Evolutionary conservation across 2,888 invertebrate species (phyloP).

Genomic region (Rhogogaster chlorosoma): DNA sequence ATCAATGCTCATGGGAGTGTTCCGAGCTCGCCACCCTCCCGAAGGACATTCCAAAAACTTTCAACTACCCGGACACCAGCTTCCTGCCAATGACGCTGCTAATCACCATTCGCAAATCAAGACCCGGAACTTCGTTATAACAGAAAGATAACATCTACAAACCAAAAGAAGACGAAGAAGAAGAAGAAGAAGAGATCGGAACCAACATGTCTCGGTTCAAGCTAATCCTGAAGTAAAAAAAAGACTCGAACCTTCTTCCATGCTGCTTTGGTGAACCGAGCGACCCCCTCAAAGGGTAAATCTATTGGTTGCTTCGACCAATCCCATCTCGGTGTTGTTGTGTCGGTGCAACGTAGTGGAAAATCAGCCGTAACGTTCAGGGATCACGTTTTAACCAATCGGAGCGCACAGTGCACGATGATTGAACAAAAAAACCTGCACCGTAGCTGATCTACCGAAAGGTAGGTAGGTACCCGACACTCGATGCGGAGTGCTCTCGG

Average conservation of each 20-base stretch:
- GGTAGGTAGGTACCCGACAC: conserved; percentile 54
- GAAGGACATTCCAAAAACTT: conserved; percentile 32
- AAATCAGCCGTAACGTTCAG: conserved; percentile 72
- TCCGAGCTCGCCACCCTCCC: conserved; percentile 63
- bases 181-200: neutral
- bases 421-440: conserved; percentile 57
- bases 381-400: conserved; percentile 69
- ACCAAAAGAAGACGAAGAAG: too few relatives aligned
- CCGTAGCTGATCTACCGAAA: conserved; percentile 39
- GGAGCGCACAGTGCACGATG: conserved; percentile 63
- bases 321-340: conserved; percentile 17
- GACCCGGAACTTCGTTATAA: conserved; percentile 16
- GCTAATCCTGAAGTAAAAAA: neutral
- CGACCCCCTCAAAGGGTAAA: neutral
- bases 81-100: conserved; percentile 13
- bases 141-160: neutral
- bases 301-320: conserved; percentile 18
- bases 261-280: conserved; percentile 2
- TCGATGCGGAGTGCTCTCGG: conserved; percentile 53
- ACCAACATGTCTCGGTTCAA: neutral
- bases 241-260: conserved; percentile 18
- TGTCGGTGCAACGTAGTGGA: conserved; percentile 49
- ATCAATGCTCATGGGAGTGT: conserved; percentile 71
- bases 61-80: conserved; percentile 12
- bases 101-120: conserved; percentile 2